Base-by-base conservation (phyloP, 2,888 invertebrate species). In the Matsumyia berberina region DNA sequence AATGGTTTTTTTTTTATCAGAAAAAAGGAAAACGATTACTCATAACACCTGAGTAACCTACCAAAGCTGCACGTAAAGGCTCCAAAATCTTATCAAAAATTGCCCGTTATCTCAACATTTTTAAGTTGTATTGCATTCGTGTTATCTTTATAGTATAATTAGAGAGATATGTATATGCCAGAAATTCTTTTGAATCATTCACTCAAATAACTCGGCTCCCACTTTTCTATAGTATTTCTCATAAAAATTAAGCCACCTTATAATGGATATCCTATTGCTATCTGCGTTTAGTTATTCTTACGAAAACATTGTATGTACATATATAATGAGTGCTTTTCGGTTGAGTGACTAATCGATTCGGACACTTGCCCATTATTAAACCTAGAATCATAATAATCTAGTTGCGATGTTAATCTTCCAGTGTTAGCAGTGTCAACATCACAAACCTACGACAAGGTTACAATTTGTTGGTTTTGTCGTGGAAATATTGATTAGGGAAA, bases 381-480 rank as follows among this genome's bases (percentile, higher is more conserved):
- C 33, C 17, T 12, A 19, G 9, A 60, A 51, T 72, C n/a, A 60
- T 17, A 51, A 19, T 51, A 51, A 74, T 74, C 55, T 37, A 55
- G 37, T 19, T 80, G 12, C 35, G 53, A 60, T 73, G 42, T 15
- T 4, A n/a, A 37, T 67, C 44, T 29, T 9, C 11, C 35, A 53
- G 24, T 19, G 31, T 33, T 11, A 46, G 15, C 57, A 53, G 53
- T 77, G 62, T 55, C 55, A 55, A 69, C 17, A 62, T 15, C n/a
- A 55, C n/a, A 69, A 64, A 42, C 70, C 62, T 81, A 76, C 76
- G 42, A 70, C 69, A 70, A 78, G 62, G 62, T 37, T 77, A 51
- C 12, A 31, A 46, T n/a, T 37, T 49, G 11, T 55, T 44, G n/a
- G 7, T 49, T 15, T 33, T 35, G 44, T 70, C 33, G 17, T 4